phyloP scores from a whole-genome alignment of 2,797 vertebrate genomes.

The Danio tinwini region DNA sequence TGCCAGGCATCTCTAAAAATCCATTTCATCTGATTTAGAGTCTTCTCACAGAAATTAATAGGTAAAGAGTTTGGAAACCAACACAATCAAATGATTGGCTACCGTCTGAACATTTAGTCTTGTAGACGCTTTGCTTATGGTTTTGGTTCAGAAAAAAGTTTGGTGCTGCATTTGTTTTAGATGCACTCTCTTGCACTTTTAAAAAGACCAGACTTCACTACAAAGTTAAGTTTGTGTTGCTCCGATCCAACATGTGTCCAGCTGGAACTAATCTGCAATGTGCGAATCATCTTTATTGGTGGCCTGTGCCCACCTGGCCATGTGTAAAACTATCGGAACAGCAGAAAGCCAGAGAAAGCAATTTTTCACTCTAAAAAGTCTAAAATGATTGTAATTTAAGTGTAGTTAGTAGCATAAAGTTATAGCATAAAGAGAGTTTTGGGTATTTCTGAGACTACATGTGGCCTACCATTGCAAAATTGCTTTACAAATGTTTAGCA shows the following conservation, averaged over 20 bases:
- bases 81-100: not conserved
- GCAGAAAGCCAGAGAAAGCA: not conserved
- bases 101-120: not conserved
- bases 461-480: not conserved
- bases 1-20: slow-evolving; percentile 34
- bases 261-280: slow-evolving; percentile 43
- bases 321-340: slow-evolving; percentile 12
- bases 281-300: slow-evolving; percentile 38
- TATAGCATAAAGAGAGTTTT: slow-evolving; percentile 2
- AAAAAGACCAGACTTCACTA: not conserved
- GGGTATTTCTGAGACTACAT: not conserved
- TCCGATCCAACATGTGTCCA: slow-evolving; percentile 19
- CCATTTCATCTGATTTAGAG: slow-evolving; percentile 40
- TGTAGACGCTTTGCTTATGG: not conserved
- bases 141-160: too few species aligned
- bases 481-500: slow-evolving; percentile 6
- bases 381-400: not conserved
- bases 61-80: slow-evolving; percentile 7
- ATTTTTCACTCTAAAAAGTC: slow-evolving; percentile 5
- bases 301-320: slow-evolving; percentile 32
- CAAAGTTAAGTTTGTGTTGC: slow-evolving; percentile 6
- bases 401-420: too few species aligned
- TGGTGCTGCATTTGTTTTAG: not conserved
- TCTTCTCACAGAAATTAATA: slow-evolving; percentile 24
- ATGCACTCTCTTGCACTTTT: not conserved